Base-by-base conservation (phyloP, 2,888 invertebrate species). In the Scelioninae gen. 2 region DNA sequence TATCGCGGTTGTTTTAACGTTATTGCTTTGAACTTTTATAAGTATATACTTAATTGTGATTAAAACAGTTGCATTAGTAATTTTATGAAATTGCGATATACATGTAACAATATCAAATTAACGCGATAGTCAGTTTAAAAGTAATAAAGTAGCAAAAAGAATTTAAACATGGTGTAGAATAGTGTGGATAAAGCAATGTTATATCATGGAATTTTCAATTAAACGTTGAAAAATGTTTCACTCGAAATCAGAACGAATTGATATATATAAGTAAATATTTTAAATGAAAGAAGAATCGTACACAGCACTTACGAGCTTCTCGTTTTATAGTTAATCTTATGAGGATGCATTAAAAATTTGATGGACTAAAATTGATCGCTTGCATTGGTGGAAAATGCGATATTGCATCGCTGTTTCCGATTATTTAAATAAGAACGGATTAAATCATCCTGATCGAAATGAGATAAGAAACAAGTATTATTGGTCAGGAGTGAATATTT, bases 21-120 rank as follows among this genome's bases (percentile, higher is more conserved):
- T n/a, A n/a, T n/a, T n/a, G n/a, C n/a, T n/a, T n/a, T n/a, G n/a
- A n/a, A n/a, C n/a, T n/a, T n/a, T n/a, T n/a, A n/a, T n/a, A n/a
- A n/a, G n/a, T n/a, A n/a, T n/a, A n/a, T n/a, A n/a, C n/a, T n/a
- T n/a, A 33, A 33, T n/a, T 33, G 9, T 22, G 22, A 5, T 33
- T 33, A n/a, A n/a, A 9, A 33, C n/a, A 33, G n/a, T 3, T 33
- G n/a, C n/a, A 2, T 1, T 2, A n/a, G 9, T n/a, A n/a, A 10
- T n/a, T 33, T n/a, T 1, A 33, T 33, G n/a, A n/a, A 33, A 33
- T 33, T 33, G n/a, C n/a, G 7, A 33, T 9, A 33, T 3, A 3
- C 33, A 33, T n/a, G 33, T 33, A 33, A n/a, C n/a, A 33, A 33
- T 2, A 33, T 33, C 33, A 33, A 33, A 33, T 33, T 3, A 33